These are phyloP conservation scores for Drosophila nigrodunni DNA, from an alignment of 1,140 invertebrate species.

Conservation along the genomic window DNA sequence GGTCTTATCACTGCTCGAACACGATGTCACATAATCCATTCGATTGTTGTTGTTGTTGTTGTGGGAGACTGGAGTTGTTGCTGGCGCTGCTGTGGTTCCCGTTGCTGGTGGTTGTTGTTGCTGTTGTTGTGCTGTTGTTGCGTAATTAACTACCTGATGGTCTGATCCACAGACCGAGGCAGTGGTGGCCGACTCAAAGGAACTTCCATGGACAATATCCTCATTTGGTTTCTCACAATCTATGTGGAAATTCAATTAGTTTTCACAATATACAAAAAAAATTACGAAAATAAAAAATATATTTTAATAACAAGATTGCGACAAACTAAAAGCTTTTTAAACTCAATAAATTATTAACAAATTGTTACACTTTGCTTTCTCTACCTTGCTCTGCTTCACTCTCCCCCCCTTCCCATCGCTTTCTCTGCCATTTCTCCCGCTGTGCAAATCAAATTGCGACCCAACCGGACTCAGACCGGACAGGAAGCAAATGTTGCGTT, in stretches of 20 bases:
- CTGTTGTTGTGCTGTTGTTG: conserved; percentile 37
- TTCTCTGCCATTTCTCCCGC: not conserved
- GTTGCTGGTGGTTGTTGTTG: conserved; percentile 82
- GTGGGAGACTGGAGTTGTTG: conserved; percentile 47
- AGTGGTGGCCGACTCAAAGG: conserved; percentile 88
- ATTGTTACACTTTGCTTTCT: conserved; percentile 20
- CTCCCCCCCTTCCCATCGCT: not conserved
- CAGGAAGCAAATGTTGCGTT: conserved; percentile 17
- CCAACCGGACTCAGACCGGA: conserved; percentile 21
- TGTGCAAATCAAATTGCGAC: conserved; percentile 31
- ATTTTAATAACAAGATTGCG: conserved; percentile 24
- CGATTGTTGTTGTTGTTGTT: conserved; percentile 55
- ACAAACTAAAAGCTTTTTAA: conserved; percentile 63
- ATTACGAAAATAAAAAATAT: not conserved
- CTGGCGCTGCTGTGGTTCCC: conserved; percentile 41
- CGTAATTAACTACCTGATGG: conserved; percentile 87
- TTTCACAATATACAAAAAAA: not conserved
- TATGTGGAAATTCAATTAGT: conserved; percentile 58
- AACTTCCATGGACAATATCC: conserved; percentile 87
- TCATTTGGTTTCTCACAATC: conserved; percentile 86
- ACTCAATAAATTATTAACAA: conserved; percentile 61
- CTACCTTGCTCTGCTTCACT: not conserved
- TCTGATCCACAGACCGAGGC: conserved; percentile 90
- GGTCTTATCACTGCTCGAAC: conserved; percentile 75
- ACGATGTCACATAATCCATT: conserved; percentile 63